phyloP scores from a whole-genome alignment of 2,797 vertebrate genomes.

The Gila robusta region DNA sequence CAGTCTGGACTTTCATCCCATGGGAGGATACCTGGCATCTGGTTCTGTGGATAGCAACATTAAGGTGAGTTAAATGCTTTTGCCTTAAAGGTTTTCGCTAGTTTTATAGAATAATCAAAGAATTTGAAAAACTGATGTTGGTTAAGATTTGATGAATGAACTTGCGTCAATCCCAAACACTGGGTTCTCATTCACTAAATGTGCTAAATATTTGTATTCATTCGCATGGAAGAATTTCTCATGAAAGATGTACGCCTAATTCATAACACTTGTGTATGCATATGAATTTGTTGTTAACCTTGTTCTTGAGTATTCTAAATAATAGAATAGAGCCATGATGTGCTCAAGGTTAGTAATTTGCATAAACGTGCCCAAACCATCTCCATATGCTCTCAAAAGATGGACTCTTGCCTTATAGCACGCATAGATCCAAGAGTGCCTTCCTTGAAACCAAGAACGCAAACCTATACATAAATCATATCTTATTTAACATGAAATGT shows the following conservation, averaged over 20 bases:
- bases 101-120: not conserved
- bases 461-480: not conserved
- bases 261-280: not conserved
- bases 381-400: not conserved
- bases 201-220: not conserved
- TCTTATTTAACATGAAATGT: not conserved
- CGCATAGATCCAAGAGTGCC: too few species aligned
- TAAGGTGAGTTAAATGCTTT: constrained; percentile 80
- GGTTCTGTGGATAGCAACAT: constrained; percentile 95
- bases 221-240: not conserved
- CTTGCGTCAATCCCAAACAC: not conserved
- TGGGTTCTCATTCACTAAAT: not conserved
- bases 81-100: not conserved
- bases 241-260: not conserved
- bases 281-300: not conserved
- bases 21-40: constrained; percentile 90
- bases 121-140: not conserved
- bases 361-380: not conserved
- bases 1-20: constrained; percentile 94
- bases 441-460: not conserved
- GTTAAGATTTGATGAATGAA: not conserved
- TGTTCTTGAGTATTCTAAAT: not conserved
- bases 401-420: not conserved
- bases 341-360: not conserved
- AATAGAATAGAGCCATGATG: not conserved